Base-by-base conservation (phyloP, 2,888 invertebrate genomes). In the Pinctada fucata region DNA sequence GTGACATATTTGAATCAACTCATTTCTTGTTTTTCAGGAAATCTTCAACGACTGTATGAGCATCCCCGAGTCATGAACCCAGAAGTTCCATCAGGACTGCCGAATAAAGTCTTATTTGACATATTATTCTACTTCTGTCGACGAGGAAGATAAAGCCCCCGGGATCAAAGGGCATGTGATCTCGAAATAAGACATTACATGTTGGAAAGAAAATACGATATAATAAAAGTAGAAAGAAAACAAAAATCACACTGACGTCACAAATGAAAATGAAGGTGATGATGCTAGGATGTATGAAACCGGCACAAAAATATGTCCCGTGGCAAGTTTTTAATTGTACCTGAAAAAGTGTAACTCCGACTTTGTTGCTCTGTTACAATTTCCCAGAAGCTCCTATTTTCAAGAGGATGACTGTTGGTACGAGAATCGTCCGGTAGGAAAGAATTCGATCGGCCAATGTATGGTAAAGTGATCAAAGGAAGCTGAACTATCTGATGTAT, bases 271-370 rank as follows among this genome's bases (percentile, higher is more conserved):
- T 6, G 5, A 68, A 45, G 72, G 65, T 51, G 66, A 67, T 51
- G 68, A 49, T 76, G 76, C 66, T 3, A 72, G 79, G 64, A 76
- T 79, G 79, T 76, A 79, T 79, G 76, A 75, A 72, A 67, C 72
- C 3, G 69, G 51, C 3, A 31, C 51, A 2, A 47, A 8, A 77
- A 78, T 51, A 58, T 79, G 58, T 47, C 66, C 52, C 0, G 79
- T 79, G 16, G 49, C 68, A 31, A 76, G 76, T 65, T 76, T 76
- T 65, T 71, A 79, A 13, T 48, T 64, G n/a, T 79, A 73, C 50
- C 3, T 79, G 50, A 6, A 72, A 58, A 64, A 71, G 48, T 2
- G 31, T 48, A 73, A 49, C 3, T 13, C 45, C 3, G 49, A 71
- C 2, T 76, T 72, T 48, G 31, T 47, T 51, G 79, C 66, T 51